Conservation (phyloP, 2,888 invertebrate genomes). For the Torymus texanus region DNA sequence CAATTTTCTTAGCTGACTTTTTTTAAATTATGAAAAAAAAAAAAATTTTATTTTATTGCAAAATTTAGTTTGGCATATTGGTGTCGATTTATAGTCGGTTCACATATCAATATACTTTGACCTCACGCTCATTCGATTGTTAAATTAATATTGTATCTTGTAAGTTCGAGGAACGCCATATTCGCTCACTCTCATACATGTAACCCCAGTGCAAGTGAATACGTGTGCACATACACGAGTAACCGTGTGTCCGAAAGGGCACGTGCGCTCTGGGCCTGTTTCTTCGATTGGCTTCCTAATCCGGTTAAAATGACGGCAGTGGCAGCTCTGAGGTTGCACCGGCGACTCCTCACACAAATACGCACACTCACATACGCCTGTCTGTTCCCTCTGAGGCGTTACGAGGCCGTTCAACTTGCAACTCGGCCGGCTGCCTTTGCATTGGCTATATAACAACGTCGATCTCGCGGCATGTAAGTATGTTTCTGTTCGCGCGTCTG, state of each 20-base stretch:
- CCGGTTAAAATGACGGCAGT: slow-evolving; percentile 68
- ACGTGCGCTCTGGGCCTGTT: slow-evolving; percentile 50
- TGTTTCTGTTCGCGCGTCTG: background rate
- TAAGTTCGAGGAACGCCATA: no score
- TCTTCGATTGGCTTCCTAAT: slow-evolving; percentile 72
- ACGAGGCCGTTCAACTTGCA: slow-evolving; percentile 71
- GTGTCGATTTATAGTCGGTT: no score
- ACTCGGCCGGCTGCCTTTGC: slow-evolving; percentile 8
- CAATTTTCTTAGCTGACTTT: no score
- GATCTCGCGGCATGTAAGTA: background rate
- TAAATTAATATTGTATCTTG: no score
- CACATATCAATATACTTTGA: no score
- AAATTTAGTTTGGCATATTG: no score
- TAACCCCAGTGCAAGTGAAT: no score
- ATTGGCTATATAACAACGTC: slow-evolving; percentile 13
- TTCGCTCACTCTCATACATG: no score
- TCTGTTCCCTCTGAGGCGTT: slow-evolving; percentile 64
- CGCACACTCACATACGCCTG: slow-evolving; percentile 54
- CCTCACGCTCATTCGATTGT: no score
- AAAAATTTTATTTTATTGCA: no score
- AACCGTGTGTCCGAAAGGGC: background rate
- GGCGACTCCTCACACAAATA: slow-evolving; percentile 10
- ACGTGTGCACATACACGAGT: no score
- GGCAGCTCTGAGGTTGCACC: slow-evolving; percentile 67
- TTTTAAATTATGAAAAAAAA: no score